Evolutionary conservation across 2,888 invertebrate genomes (phyloP).

Genomic region (Cloeon dipterum): DNA sequence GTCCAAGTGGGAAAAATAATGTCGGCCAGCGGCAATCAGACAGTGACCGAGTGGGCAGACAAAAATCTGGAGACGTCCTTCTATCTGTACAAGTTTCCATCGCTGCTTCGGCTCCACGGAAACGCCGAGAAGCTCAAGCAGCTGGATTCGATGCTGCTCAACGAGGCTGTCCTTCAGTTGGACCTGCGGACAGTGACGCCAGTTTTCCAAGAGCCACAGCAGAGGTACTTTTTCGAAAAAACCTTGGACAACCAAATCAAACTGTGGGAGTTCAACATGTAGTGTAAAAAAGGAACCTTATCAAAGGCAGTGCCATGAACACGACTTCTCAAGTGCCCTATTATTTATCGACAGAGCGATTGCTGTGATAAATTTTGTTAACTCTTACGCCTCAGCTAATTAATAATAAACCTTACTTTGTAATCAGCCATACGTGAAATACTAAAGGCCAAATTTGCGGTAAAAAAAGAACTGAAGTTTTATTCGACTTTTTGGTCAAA

Average conservation of each 20-base stretch:
- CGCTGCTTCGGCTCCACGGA: conserved; percentile 59
- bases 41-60: conserved; percentile 53
- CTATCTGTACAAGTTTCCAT: conserved; percentile 61
- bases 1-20: conserved; percentile 44
- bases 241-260: conserved; percentile 75
- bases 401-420: too few relatives aligned
- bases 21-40: conserved; percentile 53
- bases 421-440: too few relatives aligned
- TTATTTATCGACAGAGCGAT: too few relatives aligned
- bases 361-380: too few relatives aligned
- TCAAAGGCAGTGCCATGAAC: too few relatives aligned
- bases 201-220: conserved; percentile 48
- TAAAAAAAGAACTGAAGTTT: too few relatives aligned
- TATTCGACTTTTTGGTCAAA: too few relatives aligned
- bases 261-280: conserved; percentile 76
- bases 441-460: too few relatives aligned
- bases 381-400: too few relatives aligned
- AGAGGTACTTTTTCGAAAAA: conserved; percentile 66
- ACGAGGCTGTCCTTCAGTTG: conserved; percentile 64
- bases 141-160: conserved; percentile 46
- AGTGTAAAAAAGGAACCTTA: conserved; percentile 17
- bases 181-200: conserved; percentile 57
- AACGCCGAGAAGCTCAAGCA: conserved; percentile 40
- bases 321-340: too few relatives aligned
- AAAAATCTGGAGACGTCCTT: conserved; percentile 46